Conservation (phyloP, 2,888 invertebrate species). For the Linyphia triangularis region DNA sequence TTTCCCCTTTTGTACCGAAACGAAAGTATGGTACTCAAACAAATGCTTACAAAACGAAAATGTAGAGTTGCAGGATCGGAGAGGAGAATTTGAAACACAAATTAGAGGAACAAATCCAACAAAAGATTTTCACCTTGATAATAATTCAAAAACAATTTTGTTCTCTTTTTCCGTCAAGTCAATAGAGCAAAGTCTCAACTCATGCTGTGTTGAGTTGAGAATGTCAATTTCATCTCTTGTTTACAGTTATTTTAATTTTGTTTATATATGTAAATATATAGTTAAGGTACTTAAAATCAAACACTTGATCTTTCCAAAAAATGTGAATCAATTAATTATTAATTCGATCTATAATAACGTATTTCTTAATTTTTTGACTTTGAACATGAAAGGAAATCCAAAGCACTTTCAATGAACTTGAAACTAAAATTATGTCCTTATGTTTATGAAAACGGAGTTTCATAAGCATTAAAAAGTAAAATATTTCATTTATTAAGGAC, state of each 20-base stretch:
- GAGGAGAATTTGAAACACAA: neutral
- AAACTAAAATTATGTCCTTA: no score
- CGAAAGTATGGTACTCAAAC: neutral
- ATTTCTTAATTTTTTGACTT: no score
- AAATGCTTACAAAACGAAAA: neutral
- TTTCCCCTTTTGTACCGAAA: neutral
- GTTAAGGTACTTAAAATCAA: no score
- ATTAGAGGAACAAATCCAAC: neutral
- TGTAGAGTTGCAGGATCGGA: neutral
- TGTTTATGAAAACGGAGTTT: no score
- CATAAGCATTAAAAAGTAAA: no score
- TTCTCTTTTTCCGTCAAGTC: neutral
- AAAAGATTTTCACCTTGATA: neutral
- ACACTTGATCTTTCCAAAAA: no score
- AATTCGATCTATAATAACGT: no score
- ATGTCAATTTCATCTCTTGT: neutral
- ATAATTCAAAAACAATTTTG: neutral
- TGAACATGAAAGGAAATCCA: no score
- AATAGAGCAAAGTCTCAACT: conserved; percentile 6
- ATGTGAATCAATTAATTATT: no score
- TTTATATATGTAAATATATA: no score
- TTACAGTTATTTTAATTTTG: neutral
- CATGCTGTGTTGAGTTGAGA: conserved; percentile 33
- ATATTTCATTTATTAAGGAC: neutral
- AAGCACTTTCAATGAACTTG: no score